Conservation (phyloP, 2,888 invertebrate genomes). For the Schrankia costaestrigalis region DNA sequence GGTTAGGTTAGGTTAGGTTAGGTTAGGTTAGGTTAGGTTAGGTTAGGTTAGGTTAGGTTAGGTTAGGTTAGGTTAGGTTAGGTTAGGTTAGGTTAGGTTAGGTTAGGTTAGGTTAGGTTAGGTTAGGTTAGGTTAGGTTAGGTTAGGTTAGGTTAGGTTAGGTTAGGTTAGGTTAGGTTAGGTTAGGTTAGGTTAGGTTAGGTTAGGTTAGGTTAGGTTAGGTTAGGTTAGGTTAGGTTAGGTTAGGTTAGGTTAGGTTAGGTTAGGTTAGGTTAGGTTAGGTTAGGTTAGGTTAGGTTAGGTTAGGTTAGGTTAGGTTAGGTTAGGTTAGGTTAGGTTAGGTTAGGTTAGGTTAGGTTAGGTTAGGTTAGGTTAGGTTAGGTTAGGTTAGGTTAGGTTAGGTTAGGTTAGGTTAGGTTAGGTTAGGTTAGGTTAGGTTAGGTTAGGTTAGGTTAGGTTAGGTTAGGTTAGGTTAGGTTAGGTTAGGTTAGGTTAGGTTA, state of each 20-base stretch:
- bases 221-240: constrained; percentile 8
- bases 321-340: constrained; percentile 8
- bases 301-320: constrained; percentile 9
- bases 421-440: constrained; percentile 10
- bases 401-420: constrained; percentile 10
- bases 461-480: constrained; percentile 10
- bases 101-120: constrained; percentile 9
- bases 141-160: constrained; percentile 9
- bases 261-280: constrained; percentile 9
- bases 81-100: constrained; percentile 8
- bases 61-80: constrained; percentile 8
- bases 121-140: constrained; percentile 8
- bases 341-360: constrained; percentile 8
- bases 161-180: constrained; percentile 9
- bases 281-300: constrained; percentile 9
- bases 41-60: constrained; percentile 7
- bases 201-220: constrained; percentile 9
- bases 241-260: constrained; percentile 9
- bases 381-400: constrained; percentile 9
- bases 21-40: constrained; percentile 7
- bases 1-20: constrained; percentile 7
- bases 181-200: constrained; percentile 9
- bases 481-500: constrained; percentile 9
- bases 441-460: constrained; percentile 10
- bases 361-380: constrained; percentile 8